These are phyloP conservation scores for Coracopsis vasa DNA, from an alignment of 2,113 vertebrate species.

Conservation along the genomic window DNA sequence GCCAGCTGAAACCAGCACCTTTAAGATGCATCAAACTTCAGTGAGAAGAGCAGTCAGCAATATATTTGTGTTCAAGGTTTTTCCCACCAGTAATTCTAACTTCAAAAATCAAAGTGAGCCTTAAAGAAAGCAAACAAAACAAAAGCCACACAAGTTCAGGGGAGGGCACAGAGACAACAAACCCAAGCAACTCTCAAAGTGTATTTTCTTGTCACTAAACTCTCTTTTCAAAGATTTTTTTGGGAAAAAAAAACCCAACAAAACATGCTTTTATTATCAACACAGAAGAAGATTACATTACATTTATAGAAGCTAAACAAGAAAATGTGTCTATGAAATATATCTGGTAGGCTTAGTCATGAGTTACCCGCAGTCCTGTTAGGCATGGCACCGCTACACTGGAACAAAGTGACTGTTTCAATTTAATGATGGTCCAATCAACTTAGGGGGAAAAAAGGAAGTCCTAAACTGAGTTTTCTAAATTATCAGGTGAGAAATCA, in stretches of 20 bases:
- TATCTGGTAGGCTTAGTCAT: neutral
- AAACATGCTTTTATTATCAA: neutral
- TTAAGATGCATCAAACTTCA: neutral
- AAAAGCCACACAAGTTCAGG: neutral
- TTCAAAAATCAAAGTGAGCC: neutral
- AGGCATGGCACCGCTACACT: neutral
- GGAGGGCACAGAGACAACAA: neutral
- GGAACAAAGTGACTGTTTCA: neutral
- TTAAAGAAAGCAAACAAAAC: neutral
- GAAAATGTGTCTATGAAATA: neutral
- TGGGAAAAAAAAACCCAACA: fast-evolving
- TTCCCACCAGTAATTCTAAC: neutral
- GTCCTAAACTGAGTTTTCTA: neutral
- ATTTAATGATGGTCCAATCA: neutral
- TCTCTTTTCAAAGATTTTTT: neutral
- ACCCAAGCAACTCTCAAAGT: neutral
- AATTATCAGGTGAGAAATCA: neutral
- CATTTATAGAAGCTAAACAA: neutral
- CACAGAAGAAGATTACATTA: neutral
- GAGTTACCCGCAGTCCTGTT: neutral
- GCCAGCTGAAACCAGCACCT: neutral
- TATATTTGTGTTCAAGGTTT: neutral
- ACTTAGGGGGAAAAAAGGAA: neutral
- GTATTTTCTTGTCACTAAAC: neutral
- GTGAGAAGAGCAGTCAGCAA: neutral